These are phyloP conservation scores for Marronus borbonicus DNA, from an alignment of 2,888 invertebrate genomes.

Conservation along the genomic window DNA sequence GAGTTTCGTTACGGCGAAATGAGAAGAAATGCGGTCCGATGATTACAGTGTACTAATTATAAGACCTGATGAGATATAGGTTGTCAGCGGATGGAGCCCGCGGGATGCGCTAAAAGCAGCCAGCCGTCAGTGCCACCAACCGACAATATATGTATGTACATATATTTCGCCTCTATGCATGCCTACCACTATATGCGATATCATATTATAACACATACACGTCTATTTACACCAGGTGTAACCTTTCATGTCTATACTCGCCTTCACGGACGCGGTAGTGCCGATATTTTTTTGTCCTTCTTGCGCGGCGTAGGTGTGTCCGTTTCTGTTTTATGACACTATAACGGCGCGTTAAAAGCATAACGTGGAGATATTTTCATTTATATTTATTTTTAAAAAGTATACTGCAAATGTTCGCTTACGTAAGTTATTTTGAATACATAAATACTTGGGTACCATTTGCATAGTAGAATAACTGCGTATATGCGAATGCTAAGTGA, in stretches of 20 bases:
- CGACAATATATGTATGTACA: neutral
- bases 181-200: too few relatives aligned
- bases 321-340: constrained; percentile 8
- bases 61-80: constrained; percentile 59
- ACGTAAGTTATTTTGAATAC: too few relatives aligned
- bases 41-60: constrained; percentile 60
- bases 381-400: constrained; percentile 6
- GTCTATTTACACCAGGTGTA: neutral
- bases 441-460: too few relatives aligned
- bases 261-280: too few relatives aligned
- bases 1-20: constrained; percentile 33
- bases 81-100: constrained; percentile 58
- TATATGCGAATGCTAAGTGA: too few relatives aligned
- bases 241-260: too few relatives aligned
- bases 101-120: constrained; percentile 52
- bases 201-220: neutral
- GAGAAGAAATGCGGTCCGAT: constrained; percentile 57
- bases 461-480: too few relatives aligned
- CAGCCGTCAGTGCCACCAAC: neutral
- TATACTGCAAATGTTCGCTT: neutral
- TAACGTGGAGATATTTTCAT: neutral
- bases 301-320: neutral
- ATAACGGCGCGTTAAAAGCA: constrained; percentile 1
- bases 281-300: neutral
- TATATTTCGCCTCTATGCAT: neutral